These are phyloP conservation scores for Xiphophorus hellerii DNA, from an alignment of 2,113 vertebrate genomes.

Conservation along the genomic window DNA sequence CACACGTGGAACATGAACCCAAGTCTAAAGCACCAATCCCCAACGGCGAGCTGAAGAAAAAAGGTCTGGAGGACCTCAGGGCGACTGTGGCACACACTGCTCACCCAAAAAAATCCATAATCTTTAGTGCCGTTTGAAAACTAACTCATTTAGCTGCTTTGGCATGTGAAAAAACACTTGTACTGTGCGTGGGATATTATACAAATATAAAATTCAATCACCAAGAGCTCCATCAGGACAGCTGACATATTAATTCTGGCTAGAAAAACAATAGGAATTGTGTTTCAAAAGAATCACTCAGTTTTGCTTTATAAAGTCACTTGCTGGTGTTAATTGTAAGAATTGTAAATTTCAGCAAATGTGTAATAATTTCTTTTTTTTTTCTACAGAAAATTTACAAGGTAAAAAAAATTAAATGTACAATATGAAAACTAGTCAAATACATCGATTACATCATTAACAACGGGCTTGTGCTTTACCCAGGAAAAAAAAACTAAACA, in stretches of 20 bases:
- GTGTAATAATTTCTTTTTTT: constrained; percentile 78
- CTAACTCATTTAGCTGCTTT: constrained; percentile 68
- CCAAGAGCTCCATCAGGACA: constrained; percentile 57
- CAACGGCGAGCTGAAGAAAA: constrained; percentile 38
- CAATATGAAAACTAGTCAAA: constrained; percentile 94
- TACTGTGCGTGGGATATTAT: constrained; percentile 56
- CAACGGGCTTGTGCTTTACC: constrained; percentile 92
- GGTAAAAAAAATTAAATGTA: constrained; percentile 99
- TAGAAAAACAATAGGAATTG: constrained; percentile 68
- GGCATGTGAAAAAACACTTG: constrained; percentile 59
- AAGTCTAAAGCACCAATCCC: constrained; percentile 51
- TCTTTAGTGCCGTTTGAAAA: constrained; percentile 55
- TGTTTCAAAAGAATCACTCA: constrained; percentile 73
- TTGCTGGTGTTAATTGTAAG: constrained; percentile 95
- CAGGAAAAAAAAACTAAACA: constrained; percentile 56
- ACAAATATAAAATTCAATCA: constrained; percentile 63
- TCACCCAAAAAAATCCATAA: constrained; percentile 23
- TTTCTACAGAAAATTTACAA: constrained; percentile 96
- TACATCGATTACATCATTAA: constrained; percentile 97
- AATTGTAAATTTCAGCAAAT: constrained; percentile 96
- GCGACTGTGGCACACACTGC: constrained; percentile 52
- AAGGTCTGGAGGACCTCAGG: constrained; percentile 27
- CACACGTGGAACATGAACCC: constrained; percentile 39
- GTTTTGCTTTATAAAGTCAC: constrained; percentile 91
- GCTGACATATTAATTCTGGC: constrained; percentile 57